Evolutionary conservation across 2,797 vertebrate genomes (phyloP), one percentile per base, ranked within the genome.

Genomic region (Lates japonicus): DNA sequence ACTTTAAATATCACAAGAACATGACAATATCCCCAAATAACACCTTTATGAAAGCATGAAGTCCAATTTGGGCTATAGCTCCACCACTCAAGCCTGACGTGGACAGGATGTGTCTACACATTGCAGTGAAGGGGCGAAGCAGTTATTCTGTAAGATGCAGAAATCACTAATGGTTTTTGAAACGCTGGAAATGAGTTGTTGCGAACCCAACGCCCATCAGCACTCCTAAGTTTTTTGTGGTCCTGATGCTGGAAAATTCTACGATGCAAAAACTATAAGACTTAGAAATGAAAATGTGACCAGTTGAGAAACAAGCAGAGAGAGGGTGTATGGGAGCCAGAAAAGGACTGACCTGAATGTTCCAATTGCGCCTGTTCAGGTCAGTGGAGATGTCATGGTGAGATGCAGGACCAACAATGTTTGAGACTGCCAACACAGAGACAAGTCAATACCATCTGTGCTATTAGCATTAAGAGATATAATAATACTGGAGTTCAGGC

Each of bases 331-430:
- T 51, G 46, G 35, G 19, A 22, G n/a, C 25, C 49, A n/a, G n/a
- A n/a, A n/a, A n/a, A n/a, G 31, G 29, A 64, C 93, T 93, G 68
- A 96, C 96, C 94, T 95, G 90, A 96, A 96, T 0, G 96, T 96
- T 82, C 92, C 65, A 96, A n/a, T n/a, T n/a, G n/a, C n/a, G 81
- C 81, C 86, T 88, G 90, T 94, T 95, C 59, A 96, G 70, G 80
- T 95, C 81, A 0, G 85, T 87, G 78, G 89, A 89, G 83, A 96
- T 22, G 61, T 93, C 90, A 96, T 87, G 70, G 91, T 92, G 77
- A 96, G 92, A 73, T 46, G 37, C 69, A 96, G 92, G 89, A 9
- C 94, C 93, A 1, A 96, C 75, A 19, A 95, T 78, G 82, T 88
- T 93, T 92, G 48, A 93, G 87, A 54, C 91, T 92, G 74, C n/a